Conservation (phyloP, 2,113 vertebrate genomes). For the Paralichthys olivaceus region DNA sequence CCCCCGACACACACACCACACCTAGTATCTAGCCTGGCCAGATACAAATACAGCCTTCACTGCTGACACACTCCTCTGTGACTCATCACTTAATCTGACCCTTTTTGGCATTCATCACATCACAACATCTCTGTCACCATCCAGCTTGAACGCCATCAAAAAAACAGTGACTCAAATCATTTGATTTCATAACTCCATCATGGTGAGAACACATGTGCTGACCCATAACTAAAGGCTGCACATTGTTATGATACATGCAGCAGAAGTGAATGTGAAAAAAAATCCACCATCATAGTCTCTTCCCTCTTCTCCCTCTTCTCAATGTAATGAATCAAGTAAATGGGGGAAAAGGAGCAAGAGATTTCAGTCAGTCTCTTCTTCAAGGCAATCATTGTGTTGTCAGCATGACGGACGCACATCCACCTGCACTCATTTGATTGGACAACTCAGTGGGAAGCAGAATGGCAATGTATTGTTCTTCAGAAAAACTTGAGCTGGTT, state of each 20-base stretch:
- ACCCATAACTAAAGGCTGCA: slow-evolving; percentile 24
- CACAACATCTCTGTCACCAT: slow-evolving; percentile 50
- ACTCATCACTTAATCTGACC: slow-evolving; percentile 74
- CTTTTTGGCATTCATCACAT: slow-evolving; percentile 62
- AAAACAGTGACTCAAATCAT: slow-evolving; percentile 33
- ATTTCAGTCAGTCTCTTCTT: slow-evolving; percentile 1
- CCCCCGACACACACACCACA: not conserved
- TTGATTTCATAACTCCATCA: slow-evolving; percentile 33
- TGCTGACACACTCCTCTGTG: slow-evolving; percentile 68
- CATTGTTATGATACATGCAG: slow-evolving; percentile 40
- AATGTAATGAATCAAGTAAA: slow-evolving; percentile 2
- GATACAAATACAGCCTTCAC: slow-evolving; percentile 62
- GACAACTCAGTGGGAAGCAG: not conserved
- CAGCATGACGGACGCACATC: not conserved
- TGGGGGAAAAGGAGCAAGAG: not conserved
- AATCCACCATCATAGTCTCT: not conserved
- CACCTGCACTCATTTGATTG: not conserved
- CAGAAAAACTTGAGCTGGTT: not conserved
- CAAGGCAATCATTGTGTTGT: not conserved
- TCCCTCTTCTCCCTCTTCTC: not conserved
- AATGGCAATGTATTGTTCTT: not conserved
- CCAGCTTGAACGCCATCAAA: slow-evolving; percentile 20
- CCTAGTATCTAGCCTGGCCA: slow-evolving; percentile 37
- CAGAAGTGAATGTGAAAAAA: slow-evolving; percentile 18
- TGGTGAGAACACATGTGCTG: slow-evolving; percentile 21